Percentiles rank a stretch among this genome's conserved stretches.
Evolutionary conservation across 2,797 vertebrate species (phyloP).

Genomic region (Serranus cabrilla): DNA sequence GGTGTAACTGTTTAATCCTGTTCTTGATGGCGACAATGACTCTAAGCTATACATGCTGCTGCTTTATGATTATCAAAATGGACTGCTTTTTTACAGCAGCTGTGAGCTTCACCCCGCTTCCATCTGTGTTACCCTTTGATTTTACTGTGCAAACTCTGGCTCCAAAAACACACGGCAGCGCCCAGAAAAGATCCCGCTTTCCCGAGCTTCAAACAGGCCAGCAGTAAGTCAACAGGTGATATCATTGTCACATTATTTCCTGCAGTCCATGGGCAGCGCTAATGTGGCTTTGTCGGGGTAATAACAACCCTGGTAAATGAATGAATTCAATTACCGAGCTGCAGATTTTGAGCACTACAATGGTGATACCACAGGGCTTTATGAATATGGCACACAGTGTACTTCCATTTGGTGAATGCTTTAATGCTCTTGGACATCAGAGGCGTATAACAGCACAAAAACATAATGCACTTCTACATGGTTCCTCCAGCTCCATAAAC

Average conservation of each 20-base stretch:
- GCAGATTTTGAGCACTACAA: constrained; percentile 56
- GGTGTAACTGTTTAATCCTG: constrained; percentile 63
- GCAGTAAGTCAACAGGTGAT: constrained; percentile 75
- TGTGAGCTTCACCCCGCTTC: constrained; percentile 53
- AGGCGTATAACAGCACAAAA: constrained; percentile 39
- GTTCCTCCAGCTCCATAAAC: constrained; percentile 47
- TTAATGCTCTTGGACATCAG: constrained; percentile 67
- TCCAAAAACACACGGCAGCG: constrained; percentile 40
- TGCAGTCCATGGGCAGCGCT: constrained; percentile 49
- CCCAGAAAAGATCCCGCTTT: constrained; percentile 59
- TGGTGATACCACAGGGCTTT: constrained; percentile 56
- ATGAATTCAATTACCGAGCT: constrained; percentile 64
- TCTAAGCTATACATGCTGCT: constrained; percentile 55
- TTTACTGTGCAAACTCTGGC: constrained; percentile 66
- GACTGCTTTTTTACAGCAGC: constrained; percentile 44
- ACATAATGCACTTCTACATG: constrained; percentile 53
- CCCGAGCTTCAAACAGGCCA: constrained; percentile 61
- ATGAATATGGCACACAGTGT: constrained; percentile 54
- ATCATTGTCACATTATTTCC: constrained; percentile 69
- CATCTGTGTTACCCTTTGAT: constrained; percentile 70
- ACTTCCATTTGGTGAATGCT: constrained; percentile 61
- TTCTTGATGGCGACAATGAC: constrained; percentile 59
- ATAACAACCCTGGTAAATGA: constrained; percentile 68
- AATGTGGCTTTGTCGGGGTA: constrained; percentile 68
- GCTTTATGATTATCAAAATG: constrained; percentile 61